Percentiles rank a stretch among this genome's conserved stretches.
phyloP scores from a whole-genome alignment of 2,113 vertebrate species.

The Neodontobutis hainanensis region DNA sequence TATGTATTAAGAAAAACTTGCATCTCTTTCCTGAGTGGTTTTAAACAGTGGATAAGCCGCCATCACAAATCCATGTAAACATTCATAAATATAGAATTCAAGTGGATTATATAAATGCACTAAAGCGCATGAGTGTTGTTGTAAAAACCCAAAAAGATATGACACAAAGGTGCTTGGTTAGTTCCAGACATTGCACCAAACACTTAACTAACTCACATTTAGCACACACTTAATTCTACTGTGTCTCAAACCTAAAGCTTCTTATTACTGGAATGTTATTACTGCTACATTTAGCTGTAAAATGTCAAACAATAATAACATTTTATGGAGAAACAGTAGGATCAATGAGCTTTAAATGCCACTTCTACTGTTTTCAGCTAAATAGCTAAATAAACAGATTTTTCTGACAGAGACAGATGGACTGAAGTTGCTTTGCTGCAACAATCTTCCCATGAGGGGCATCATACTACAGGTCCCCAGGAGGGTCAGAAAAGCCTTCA shows the following conservation, averaged over 20 bases:
- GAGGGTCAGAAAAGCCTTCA: conserved; percentile 49
- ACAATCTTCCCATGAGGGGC: conserved; percentile 48
- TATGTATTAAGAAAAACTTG: no score
- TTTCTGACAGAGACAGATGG: conserved; percentile 64
- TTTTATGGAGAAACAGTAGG: not conserved
- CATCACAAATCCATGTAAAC: no score
- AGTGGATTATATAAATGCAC: conserved; percentile 27
- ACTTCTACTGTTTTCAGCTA: conserved; percentile 10
- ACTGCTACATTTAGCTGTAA: not conserved
- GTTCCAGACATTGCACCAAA: conserved; percentile 10
- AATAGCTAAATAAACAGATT: conserved; percentile 12
- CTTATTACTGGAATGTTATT: not conserved
- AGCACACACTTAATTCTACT: not conserved
- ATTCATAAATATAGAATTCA: not conserved
- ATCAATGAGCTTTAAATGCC: conserved; percentile 20
- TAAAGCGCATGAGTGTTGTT: not conserved
- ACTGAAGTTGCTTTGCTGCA: conserved; percentile 39
- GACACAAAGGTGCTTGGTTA: conserved; percentile 6
- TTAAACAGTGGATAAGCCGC: no score
- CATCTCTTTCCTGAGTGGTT: no score
- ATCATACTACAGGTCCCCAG: conserved; percentile 52
- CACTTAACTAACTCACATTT: not conserved
- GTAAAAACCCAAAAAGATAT: not conserved
- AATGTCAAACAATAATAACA: conserved; percentile 6
- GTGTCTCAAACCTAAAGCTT: not conserved